phyloP scores from a whole-genome alignment of 1,140 invertebrate species.

The Cydia fagiglandana region DNA sequence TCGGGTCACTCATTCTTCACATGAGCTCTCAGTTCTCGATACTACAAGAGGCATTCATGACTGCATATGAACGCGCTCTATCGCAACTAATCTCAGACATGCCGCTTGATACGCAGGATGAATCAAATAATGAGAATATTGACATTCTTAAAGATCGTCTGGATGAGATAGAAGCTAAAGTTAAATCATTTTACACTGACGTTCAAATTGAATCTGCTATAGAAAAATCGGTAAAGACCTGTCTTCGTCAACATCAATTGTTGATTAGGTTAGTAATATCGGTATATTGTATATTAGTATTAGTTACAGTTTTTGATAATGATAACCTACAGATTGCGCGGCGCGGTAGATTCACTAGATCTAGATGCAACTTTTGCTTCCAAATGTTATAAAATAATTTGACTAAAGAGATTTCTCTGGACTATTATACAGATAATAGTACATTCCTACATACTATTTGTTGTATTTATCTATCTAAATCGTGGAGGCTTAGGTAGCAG shows the following conservation, averaged over 20 bases:
- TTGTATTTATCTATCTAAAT: too few relatives aligned
- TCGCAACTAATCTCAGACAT: conserved; percentile 37
- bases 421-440: too few relatives aligned
- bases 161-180: conserved; percentile 47
- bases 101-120: conserved; percentile 33
- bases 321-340: not conserved
- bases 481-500: conserved; percentile 4
- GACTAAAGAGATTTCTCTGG: not conserved
- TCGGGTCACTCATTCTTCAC: conserved; percentile 67
- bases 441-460: too few relatives aligned
- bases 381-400: not conserved
- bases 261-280: conserved; percentile 54
- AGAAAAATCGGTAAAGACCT: conserved; percentile 50
- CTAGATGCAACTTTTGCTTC: too few relatives aligned
- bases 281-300: not conserved
- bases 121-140: not conserved
- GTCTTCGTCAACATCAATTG: conserved; percentile 65
- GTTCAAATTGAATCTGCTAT: conserved; percentile 59
- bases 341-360: too few relatives aligned
- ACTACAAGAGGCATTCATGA: conserved; percentile 63
- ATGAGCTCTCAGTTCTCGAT: conserved; percentile 70
- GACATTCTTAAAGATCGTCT: conserved; percentile 18
- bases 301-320: too few relatives aligned
- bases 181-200: conserved; percentile 45
- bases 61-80: conserved; percentile 64